A percentile compares a stretch with the other conserved stretches of the same genome.
phyloP scores from a whole-genome alignment of 2,888 invertebrate genomes.

The Dermolepida albohirtum region DNA sequence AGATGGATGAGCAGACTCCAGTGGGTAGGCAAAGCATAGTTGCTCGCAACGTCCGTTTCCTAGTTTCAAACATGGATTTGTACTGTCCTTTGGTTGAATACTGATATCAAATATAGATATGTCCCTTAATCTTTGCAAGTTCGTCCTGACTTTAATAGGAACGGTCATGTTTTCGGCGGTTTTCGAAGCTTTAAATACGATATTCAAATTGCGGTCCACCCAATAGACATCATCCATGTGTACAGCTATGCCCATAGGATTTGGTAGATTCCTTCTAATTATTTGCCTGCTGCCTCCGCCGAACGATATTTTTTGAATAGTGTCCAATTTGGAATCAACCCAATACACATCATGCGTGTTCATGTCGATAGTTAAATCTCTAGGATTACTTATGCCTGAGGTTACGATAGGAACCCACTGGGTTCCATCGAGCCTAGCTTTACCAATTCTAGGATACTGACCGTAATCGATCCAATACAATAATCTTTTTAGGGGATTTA shows the following conservation, averaged over 20 bases:
- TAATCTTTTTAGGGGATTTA: constrained; percentile 92
- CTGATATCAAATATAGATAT: constrained; percentile 91
- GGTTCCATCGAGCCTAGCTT: constrained; percentile 87
- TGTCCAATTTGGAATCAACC: constrained; percentile 95
- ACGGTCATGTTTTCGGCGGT: constrained; percentile 75
- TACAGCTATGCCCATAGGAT: constrained; percentile 93
- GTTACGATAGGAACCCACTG: constrained; percentile 89
- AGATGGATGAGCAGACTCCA: constrained; percentile 67
- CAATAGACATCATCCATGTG: constrained; percentile 89
- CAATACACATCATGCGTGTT: constrained; percentile 95
- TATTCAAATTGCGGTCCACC: constrained; percentile 92
- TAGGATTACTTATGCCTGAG: constrained; percentile 90
- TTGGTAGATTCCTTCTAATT: constrained; percentile 88
- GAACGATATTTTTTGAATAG: constrained; percentile 91
- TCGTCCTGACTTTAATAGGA: constrained; percentile 81
- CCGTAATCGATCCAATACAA: constrained; percentile 99
- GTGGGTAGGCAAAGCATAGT: constrained; percentile 93
- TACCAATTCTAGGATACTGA: constrained; percentile 93
- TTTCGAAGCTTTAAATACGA: constrained; percentile 85
- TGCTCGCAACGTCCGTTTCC: constrained; percentile 92
- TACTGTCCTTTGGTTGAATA: constrained; percentile 87
- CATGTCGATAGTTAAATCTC: constrained; percentile 93
- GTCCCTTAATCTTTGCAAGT: constrained; percentile 87
- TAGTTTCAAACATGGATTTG: constrained; percentile 81
- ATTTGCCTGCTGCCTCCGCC: constrained; percentile 85